Evolutionary conservation across 1,140 invertebrate genomes (phyloP).

Genomic region (Camponotus floridanus): DNA sequence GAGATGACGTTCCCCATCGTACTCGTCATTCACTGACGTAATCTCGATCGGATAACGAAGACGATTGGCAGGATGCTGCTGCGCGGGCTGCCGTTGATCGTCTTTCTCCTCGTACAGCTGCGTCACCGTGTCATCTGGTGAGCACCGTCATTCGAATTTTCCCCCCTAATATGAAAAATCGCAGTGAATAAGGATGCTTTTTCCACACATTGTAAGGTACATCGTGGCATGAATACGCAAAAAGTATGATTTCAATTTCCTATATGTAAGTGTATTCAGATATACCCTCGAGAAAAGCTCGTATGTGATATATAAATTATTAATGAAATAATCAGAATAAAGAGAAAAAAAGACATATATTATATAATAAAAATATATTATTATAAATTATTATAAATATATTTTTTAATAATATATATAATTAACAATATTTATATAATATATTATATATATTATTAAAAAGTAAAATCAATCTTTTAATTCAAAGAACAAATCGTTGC

Average conservation of each 20-base stretch:
- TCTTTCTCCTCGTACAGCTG: constrained; percentile 77
- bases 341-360: no score
- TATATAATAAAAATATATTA: no score
- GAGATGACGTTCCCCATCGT: constrained; percentile 80
- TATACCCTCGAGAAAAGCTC: not conserved
- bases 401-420: no score
- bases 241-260: not conserved
- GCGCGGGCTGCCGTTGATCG: constrained; percentile 75
- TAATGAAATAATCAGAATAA: not conserved
- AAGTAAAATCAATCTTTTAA: not conserved
- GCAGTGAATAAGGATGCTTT: not conserved
- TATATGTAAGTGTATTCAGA: not conserved
- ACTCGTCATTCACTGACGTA: constrained; percentile 78
- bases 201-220: not conserved
- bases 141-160: constrained; percentile 64
- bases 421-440: not conserved
- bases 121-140: constrained; percentile 79
- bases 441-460: not conserved
- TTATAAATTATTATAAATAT: no score
- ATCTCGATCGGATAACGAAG: constrained; percentile 51
- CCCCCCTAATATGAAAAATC: not conserved
- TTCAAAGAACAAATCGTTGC: not conserved
- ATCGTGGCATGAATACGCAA: constrained; percentile 4
- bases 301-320: not conserved
- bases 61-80: constrained; percentile 72